These are phyloP conservation scores for Bunonema sp. DNA, from an alignment of 2,888 invertebrate species.

Conservation along the genomic window DNA sequence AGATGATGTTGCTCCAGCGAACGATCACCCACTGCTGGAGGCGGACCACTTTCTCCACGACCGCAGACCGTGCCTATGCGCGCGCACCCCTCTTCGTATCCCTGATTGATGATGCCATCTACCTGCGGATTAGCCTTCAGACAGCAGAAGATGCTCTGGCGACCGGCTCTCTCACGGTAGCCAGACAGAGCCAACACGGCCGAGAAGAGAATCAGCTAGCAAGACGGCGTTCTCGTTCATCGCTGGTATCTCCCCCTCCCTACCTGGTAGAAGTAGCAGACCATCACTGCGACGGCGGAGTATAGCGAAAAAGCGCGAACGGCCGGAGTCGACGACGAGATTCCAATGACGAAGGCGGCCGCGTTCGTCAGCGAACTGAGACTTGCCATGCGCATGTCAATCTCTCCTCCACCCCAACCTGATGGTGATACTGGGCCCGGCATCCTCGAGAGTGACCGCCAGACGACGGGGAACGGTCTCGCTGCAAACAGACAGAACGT, in stretches of 20 bases:
- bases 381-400: conserved; percentile 12
- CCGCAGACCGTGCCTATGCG: conserved; percentile 6
- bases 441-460: conserved; percentile 28
- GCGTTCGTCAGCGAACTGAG: conserved; percentile 19
- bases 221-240: not conserved
- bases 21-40: conserved; percentile 8
- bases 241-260: not conserved
- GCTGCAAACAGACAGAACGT: no score
- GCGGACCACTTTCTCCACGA: conserved; percentile 16
- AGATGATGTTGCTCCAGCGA: conserved; percentile 13
- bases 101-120: not conserved
- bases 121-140: conserved; percentile 22
- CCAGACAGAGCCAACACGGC: conserved; percentile 26
- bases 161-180: conserved; percentile 14
- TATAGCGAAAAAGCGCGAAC: conserved; percentile 32
- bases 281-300: conserved; percentile 13
- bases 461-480: conserved; percentile 15
- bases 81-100: not conserved
- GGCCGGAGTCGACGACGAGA: conserved; percentile 28
- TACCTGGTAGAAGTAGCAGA: conserved; percentile 16
- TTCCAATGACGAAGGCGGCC: conserved; percentile 19
- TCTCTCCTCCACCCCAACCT: conserved; percentile 9
- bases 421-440: conserved; percentile 35
- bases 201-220: conserved; percentile 16
- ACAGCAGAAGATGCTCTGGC: conserved; percentile 22